Percentiles rank a stretch among this genome's conserved stretches.
Evolutionary conservation across 2,888 invertebrate species (phyloP).

Genomic region (Synanthedon myopaeformis): DNA sequence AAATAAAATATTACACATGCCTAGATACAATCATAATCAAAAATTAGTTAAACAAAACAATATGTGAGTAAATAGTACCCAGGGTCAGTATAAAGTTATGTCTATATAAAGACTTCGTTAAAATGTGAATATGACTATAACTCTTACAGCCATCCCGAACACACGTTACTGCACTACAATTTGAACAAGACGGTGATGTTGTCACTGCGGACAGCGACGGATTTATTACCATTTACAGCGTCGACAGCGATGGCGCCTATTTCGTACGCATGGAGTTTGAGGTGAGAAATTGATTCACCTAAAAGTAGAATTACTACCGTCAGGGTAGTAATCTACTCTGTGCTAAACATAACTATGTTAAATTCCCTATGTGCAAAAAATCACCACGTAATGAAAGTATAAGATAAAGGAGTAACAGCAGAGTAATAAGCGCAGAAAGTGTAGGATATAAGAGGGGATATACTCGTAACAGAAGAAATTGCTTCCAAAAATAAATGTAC

Average conservation of each 20-base stretch:
- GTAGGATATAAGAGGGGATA: too few relatives aligned
- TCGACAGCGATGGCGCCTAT: conserved; percentile 89
- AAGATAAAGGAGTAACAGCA: neutral
- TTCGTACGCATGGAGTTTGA: conserved; percentile 91
- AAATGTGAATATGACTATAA: neutral
- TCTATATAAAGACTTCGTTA: neutral
- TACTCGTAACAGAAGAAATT: too few relatives aligned
- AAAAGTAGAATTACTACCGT: too few relatives aligned
- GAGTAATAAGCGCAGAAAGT: neutral
- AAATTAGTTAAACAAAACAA: too few relatives aligned
- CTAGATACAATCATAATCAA: too few relatives aligned
- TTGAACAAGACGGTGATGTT: conserved; percentile 91
- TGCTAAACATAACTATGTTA: neutral
- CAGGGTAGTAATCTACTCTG: too few relatives aligned
- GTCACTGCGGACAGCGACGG: conserved; percentile 94
- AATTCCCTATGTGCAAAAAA: neutral
- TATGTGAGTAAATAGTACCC: too few relatives aligned
- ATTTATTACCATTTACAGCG: conserved; percentile 90
- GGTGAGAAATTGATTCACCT: conserved; percentile 31
- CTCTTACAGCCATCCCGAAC: conserved; percentile 80
- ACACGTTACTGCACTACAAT: conserved; percentile 87
- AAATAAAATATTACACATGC: too few relatives aligned
- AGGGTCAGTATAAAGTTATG: neutral
- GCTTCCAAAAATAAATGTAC: too few relatives aligned
- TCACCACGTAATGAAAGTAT: neutral